A percentile compares a stretch with the other conserved stretches of the same genome.
These are phyloP conservation scores for Pseudomyrmex dendroicus DNA, from an alignment of 1,140 invertebrate genomes.

Conservation along the genomic window DNA sequence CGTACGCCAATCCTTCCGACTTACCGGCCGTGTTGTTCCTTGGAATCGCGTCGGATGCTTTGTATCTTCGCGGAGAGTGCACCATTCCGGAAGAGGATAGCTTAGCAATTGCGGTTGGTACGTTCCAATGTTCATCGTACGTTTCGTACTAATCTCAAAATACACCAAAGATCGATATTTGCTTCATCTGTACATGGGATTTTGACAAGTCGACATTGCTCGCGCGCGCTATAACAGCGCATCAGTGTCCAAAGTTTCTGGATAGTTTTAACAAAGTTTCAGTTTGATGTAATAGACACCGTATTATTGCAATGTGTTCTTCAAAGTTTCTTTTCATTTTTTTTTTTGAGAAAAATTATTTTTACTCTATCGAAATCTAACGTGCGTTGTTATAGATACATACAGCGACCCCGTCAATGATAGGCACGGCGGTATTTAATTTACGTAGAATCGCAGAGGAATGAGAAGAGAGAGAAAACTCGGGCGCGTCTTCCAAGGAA, in stretches of 20 bases:
- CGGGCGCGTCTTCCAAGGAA: background rate
- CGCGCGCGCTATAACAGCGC: no score
- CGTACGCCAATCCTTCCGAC: conserved; percentile 55
- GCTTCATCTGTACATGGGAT: background rate
- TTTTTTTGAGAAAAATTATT: background rate
- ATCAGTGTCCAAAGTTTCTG: background rate
- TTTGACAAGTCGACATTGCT: background rate
- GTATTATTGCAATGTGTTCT: no score
- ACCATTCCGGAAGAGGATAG: conserved; percentile 39
- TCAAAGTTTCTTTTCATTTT: no score
- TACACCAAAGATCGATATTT: conserved; percentile 5
- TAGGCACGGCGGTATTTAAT: conserved; percentile 60
- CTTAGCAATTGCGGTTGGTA: conserved; percentile 33
- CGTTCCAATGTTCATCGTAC: conserved; percentile 8
- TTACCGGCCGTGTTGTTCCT: conserved; percentile 52
- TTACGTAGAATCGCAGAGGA: conserved; percentile 61
- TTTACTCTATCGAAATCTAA: background rate
- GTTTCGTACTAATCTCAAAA: conserved; percentile 26
- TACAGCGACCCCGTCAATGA: background rate
- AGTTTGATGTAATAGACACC: background rate
- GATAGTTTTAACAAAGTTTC: background rate
- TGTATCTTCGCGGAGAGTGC: conserved; percentile 30
- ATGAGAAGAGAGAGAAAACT: background rate
- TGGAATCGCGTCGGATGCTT: conserved; percentile 26
- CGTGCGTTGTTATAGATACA: background rate